Percentiles rank a stretch among this genome's conserved stretches.
Conservation (phyloP, 2,113 vertebrate genomes). For the Plestiodon gilberti region DNA sequence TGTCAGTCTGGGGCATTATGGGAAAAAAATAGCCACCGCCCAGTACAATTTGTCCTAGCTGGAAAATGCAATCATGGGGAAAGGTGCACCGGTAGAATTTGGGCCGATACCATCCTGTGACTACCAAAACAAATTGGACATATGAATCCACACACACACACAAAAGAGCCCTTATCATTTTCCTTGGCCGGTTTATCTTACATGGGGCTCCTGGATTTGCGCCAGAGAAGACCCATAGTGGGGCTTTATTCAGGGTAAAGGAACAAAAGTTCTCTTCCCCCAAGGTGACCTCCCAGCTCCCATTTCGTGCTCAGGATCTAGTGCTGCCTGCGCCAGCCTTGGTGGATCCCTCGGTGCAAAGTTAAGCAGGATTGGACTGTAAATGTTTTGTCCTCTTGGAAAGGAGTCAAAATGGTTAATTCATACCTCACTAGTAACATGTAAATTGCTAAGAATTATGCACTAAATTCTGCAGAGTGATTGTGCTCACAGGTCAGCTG, state of each 20-base stretch:
- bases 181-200: too few species aligned
- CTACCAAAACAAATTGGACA: not conserved
- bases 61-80: too few species aligned
- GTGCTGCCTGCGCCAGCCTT: too few species aligned
- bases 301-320: too few species aligned
- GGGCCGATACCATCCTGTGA: not conserved
- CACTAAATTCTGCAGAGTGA: not conserved
- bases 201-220: too few species aligned
- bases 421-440: not conserved
- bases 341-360: too few species aligned
- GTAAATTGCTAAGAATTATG: not conserved
- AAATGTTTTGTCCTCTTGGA: not conserved
- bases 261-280: too few species aligned
- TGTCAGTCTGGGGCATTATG: not conserved
- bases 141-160: not conserved
- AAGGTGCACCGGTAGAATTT: not conserved
- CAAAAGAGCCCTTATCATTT: too few species aligned
- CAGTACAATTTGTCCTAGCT: not conserved
- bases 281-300: too few species aligned
- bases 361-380: not conserved
- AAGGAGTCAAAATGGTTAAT: not conserved
- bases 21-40: not conserved
- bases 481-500: not conserved
- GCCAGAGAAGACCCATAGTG: too few species aligned
- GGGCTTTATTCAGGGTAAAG: too few species aligned